These are phyloP conservation scores for Gallinago solitaria DNA, from an alignment of 2,797 vertebrate species.

Conservation along the genomic window DNA sequence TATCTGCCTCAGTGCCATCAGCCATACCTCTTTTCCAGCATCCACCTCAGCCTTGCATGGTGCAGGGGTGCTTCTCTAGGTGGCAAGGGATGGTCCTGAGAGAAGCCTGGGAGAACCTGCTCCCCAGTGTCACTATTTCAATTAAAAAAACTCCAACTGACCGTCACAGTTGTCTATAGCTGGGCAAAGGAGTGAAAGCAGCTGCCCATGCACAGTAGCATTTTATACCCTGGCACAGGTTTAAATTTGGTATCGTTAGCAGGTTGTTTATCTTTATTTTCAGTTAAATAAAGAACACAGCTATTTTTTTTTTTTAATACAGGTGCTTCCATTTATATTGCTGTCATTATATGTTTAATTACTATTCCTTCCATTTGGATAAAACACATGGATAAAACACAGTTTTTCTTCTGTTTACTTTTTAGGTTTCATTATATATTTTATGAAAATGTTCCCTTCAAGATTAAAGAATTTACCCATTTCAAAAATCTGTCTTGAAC, in stretches of 20 bases:
- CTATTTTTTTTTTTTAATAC: neutral
- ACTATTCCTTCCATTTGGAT: neutral
- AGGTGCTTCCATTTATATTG: neutral
- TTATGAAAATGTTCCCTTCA: neutral
- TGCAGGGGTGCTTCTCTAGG: neutral
- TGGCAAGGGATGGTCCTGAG: neutral
- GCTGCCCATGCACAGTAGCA: neutral
- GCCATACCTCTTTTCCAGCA: neutral
- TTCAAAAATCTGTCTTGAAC: neutral
- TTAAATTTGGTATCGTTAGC: neutral
- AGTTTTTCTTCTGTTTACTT: neutral
- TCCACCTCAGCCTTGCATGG: fast-evolving
- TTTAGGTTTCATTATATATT: neutral
- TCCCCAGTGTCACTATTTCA: neutral
- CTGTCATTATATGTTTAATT: neutral
- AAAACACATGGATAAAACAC: neutral
- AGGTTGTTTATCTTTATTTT: neutral
- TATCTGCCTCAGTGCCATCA: neutral
- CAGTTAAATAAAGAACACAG: neutral
- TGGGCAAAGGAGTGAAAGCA: neutral
- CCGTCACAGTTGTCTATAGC: fast-evolving
- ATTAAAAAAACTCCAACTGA: neutral
- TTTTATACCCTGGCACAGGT: neutral
- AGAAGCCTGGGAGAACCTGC: neutral
- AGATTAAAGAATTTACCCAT: neutral